Percentiles rank a stretch among this genome's conserved stretches.
Evolutionary conservation across 2,113 vertebrate species (phyloP).

Genomic region (Pimephales promelas): DNA sequence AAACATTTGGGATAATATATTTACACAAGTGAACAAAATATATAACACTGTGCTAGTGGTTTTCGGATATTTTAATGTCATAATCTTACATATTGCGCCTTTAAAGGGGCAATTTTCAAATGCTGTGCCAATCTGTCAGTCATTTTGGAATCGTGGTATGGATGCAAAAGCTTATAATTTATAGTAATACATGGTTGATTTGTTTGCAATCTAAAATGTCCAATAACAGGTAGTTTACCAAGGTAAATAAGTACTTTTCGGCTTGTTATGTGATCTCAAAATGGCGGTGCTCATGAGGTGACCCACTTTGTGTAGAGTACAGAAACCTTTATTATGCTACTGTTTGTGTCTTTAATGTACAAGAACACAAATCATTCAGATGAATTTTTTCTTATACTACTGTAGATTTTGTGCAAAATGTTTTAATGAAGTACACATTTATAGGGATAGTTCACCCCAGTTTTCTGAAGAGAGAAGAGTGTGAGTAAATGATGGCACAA

Average conservation of each 20-base stretch:
- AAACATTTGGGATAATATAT: too few relatives aligned
- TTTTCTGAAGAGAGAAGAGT: not conserved
- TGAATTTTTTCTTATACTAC: not conserved
- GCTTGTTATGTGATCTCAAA: not conserved
- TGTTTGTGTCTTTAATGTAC: conserved; percentile 3
- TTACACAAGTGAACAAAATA: too few relatives aligned
- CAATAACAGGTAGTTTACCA: not conserved
- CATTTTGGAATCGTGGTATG: not conserved
- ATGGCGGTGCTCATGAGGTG: not conserved
- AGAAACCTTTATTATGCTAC: not conserved
- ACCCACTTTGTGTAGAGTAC: not conserved
- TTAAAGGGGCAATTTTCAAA: not conserved
- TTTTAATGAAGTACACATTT: not conserved
- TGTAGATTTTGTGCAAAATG: not conserved
- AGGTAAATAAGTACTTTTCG: not conserved
- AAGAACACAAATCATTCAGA: too few relatives aligned
- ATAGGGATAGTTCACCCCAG: not conserved
- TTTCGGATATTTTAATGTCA: too few relatives aligned
- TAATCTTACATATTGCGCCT: too few relatives aligned
- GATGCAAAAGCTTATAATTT: not conserved
- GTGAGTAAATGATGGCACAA: not conserved
- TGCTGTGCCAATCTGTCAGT: not conserved
- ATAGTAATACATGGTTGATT: not conserved
- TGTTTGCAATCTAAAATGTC: not conserved
- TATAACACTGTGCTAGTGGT: too few relatives aligned